Evolutionary conservation across 2,113 vertebrate species (phyloP).

Genomic region (Orthonyx spaldingii): DNA sequence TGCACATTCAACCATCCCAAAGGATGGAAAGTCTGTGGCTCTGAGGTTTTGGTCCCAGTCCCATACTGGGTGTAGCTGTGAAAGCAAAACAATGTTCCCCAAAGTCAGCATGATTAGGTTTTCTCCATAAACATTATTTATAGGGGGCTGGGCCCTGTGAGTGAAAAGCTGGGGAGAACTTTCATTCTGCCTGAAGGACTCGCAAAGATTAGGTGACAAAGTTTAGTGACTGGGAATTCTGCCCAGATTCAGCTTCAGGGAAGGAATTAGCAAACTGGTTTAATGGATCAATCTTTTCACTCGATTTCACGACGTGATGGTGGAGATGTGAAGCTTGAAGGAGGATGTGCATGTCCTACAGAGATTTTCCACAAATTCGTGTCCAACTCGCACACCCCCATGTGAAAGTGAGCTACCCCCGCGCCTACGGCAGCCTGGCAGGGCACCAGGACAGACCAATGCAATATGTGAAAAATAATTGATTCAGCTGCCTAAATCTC

Average conservation of each 20-base stretch:
- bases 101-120: not conserved
- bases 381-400: not conserved
- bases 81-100: conserved; percentile 17
- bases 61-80: not conserved
- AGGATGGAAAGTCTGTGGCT: not conserved
- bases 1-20: not conserved
- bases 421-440: not conserved
- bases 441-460: not conserved
- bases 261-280: not conserved
- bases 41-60: not conserved
- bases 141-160: not conserved
- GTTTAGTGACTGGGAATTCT: conserved; percentile 15
- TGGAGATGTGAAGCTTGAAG: not conserved
- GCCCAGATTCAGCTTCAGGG: not conserved
- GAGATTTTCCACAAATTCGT: not conserved
- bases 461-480: not conserved
- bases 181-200: not conserved
- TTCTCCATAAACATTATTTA: not conserved
- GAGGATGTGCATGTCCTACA: not conserved
- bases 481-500: not conserved
- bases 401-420: not conserved
- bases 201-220: not conserved
- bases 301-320: not conserved
- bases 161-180: conserved; percentile 3
- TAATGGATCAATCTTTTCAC: not conserved